phyloP scores from a whole-genome alignment of 2,888 invertebrate genomes.

The Oithona nana region DNA sequence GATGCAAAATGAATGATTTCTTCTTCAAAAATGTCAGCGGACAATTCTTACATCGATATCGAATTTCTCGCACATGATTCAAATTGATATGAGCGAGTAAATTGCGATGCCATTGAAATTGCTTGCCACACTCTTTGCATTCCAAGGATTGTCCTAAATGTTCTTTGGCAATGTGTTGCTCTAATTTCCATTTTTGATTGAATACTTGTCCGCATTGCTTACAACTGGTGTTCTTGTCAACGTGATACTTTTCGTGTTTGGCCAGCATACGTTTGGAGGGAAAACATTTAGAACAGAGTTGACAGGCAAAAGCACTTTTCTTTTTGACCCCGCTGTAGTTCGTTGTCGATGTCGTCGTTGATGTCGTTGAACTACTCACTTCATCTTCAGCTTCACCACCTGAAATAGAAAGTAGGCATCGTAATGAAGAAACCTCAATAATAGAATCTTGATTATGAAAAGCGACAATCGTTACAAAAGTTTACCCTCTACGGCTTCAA shows the following conservation, averaged over 20 bases:
- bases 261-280: not conserved
- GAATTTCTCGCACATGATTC: slow-evolving; percentile 9
- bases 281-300: slow-evolving; percentile 4
- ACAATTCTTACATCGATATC: slow-evolving; percentile 8
- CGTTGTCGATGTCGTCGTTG: too few species aligned
- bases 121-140: slow-evolving; percentile 12
- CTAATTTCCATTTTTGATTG: not conserved
- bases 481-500: too few species aligned
- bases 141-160: not conserved
- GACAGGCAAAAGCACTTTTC: not conserved
- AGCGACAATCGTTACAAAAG: too few species aligned
- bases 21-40: slow-evolving; percentile 12
- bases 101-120: slow-evolving; percentile 8
- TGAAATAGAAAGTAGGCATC: too few species aligned
- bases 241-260: slow-evolving; percentile 7
- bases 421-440: too few species aligned
- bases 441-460: too few species aligned
- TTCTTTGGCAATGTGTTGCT: slow-evolving; percentile 6
- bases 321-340: not conserved
- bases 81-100: slow-evolving; percentile 10
- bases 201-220: slow-evolving; percentile 7
- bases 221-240: slow-evolving; percentile 9
- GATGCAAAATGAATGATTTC: not conserved
- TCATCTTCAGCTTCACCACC: too few species aligned
- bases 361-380: too few species aligned